Percentiles rank a stretch among this genome's conserved stretches.
phyloP scores from a whole-genome alignment of 2,797 vertebrate genomes.

The Nyctibius grandis region DNA sequence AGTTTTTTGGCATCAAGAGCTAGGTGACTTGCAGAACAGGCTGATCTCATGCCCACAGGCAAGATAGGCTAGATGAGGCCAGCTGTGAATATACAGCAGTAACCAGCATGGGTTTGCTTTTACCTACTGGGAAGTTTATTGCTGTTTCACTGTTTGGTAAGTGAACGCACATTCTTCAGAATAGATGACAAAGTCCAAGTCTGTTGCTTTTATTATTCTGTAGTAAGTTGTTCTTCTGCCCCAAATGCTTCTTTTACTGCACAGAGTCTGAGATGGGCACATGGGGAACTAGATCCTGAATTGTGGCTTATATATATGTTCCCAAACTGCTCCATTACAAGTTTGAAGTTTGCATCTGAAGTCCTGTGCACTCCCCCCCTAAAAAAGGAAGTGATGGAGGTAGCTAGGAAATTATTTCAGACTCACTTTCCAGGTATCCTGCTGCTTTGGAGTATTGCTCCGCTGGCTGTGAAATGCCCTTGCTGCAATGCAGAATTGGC shows the following conservation, averaged over 20 bases:
- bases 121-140: slow-evolving; percentile 28
- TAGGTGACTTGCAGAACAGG: not conserved
- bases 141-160: not conserved
- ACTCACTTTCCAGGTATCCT: not conserved
- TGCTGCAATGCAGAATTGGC: not conserved
- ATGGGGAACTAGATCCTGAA: not conserved
- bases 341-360: not conserved
- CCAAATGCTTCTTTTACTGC: not conserved
- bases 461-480: not conserved
- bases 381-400: not conserved
- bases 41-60: not conserved
- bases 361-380: not conserved
- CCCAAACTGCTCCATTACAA: not conserved
- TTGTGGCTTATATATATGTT: not conserved
- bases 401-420: not conserved
- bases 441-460: not conserved
- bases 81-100: not conserved
- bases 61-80: not conserved
- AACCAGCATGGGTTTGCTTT: slow-evolving; percentile 23
- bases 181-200: not conserved
- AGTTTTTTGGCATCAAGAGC: not conserved
- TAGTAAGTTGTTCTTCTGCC: not conserved
- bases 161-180: not conserved
- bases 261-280: not conserved
- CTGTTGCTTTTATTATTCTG: not conserved